Conservation (phyloP, 1,140 invertebrate species). For the Apis dorsata region DNA sequence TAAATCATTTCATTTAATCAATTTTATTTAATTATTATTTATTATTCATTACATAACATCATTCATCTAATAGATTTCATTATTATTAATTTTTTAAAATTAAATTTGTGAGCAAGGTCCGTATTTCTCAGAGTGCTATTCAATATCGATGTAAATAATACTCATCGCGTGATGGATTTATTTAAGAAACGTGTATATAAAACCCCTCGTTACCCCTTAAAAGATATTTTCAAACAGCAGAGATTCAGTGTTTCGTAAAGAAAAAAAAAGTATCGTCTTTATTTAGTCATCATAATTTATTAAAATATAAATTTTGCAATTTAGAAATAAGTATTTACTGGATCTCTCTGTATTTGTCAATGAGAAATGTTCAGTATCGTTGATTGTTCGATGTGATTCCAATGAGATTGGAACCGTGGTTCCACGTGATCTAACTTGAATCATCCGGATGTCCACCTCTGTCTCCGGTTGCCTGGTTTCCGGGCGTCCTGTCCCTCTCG, state of each 20-base stretch:
- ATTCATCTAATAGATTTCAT: not conserved
- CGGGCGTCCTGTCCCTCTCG: constrained; percentile 14
- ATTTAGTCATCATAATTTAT: not conserved
- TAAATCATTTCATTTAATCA: not conserved
- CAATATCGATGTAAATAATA: constrained; percentile 45
- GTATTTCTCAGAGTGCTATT: constrained; percentile 52
- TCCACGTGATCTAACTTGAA: constrained; percentile 46
- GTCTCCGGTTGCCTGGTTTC: constrained; percentile 46
- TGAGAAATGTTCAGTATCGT: constrained; percentile 5
- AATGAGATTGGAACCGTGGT: constrained; percentile 20
- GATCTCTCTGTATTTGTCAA: constrained; percentile 4
- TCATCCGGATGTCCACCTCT: constrained; percentile 51
- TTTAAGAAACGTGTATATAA: constrained; percentile 8
- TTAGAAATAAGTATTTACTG: not conserved
- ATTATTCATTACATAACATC: too few species aligned
- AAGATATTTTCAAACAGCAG: not conserved
- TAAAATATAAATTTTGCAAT: not conserved
- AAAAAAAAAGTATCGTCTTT: not conserved
- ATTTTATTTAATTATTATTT: constrained; percentile 43
- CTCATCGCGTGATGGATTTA: constrained; percentile 6
- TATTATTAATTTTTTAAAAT: constrained; percentile 14
- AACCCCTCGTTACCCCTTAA: not conserved
- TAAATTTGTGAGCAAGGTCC: constrained; percentile 40
- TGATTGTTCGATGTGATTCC: constrained; percentile 22
- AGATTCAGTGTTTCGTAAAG: not conserved